Evolutionary conservation across 2,797 vertebrate species (phyloP).

Genomic region (Xerus rutilus): DNA sequence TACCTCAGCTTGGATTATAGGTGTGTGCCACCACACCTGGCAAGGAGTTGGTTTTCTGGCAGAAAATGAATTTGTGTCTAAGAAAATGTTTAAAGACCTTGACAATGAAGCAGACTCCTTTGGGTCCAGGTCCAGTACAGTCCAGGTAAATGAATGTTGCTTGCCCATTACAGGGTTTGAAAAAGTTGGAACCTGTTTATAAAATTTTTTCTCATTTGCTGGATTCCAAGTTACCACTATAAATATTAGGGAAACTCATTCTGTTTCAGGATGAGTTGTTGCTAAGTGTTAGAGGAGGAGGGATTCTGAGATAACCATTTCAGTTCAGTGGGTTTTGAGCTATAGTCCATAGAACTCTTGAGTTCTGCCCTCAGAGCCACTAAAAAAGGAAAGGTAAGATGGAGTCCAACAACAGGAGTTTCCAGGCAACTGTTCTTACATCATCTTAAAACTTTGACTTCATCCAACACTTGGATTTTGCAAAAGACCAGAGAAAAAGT

Average conservation of each 20-base stretch:
- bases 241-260: not conserved
- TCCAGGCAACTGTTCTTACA: not conserved
- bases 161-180: not conserved
- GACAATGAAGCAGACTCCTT: not conserved
- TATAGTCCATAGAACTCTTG: not conserved
- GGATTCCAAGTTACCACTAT: not conserved
- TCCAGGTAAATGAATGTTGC: conserved; percentile 26
- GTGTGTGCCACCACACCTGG: too few relatives aligned
- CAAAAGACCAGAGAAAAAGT: not conserved
- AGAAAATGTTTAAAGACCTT: not conserved
- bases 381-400: not conserved
- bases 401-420: not conserved
- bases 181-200: not conserved
- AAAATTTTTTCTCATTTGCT: not conserved
- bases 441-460: not conserved
- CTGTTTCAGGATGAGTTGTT: not conserved
- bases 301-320: not conserved
- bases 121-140: not conserved
- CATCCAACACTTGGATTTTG: not conserved
- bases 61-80: conserved; percentile 33
- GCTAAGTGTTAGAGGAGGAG: not conserved
- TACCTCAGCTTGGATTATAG: too few relatives aligned
- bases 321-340: not conserved
- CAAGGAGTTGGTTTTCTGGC: not conserved
- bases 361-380: not conserved